Evolutionary conservation across 2,113 vertebrate genomes (phyloP).

Genomic region (Corythoichthys intestinalis): DNA sequence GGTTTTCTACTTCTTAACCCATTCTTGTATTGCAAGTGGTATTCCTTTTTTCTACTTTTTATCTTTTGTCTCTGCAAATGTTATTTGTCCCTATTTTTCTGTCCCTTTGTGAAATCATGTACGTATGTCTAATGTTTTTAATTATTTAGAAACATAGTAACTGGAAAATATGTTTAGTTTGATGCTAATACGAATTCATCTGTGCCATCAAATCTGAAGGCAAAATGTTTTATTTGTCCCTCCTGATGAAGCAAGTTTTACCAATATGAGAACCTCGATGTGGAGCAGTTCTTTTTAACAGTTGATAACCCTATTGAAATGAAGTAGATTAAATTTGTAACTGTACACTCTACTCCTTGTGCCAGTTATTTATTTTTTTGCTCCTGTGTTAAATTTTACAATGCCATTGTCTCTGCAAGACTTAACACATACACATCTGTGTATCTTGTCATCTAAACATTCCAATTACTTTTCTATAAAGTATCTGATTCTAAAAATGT

Average conservation of each 20-base stretch:
- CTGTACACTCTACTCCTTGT: conserved; percentile 49
- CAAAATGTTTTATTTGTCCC: conserved; percentile 17
- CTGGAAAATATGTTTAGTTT: conserved; percentile 7
- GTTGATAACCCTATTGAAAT: conserved; percentile 7
- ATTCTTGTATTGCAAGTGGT: conserved; percentile 26
- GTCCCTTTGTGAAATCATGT: conserved; percentile 9
- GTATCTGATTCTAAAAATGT: conserved; percentile 31
- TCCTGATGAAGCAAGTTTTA: conserved; percentile 14
- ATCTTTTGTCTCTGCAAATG: conserved; percentile 17
- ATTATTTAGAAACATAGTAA: conserved; percentile 5
- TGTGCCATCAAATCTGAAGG: conserved; percentile 24
- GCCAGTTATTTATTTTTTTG: conserved; percentile 54
- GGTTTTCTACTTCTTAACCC: conserved; percentile 16
- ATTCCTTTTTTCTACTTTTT: conserved; percentile 22
- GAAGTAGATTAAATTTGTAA: conserved; percentile 23
- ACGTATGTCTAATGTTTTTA: conserved; percentile 6
- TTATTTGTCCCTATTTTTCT: conserved; percentile 15
- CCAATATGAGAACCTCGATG: conserved; percentile 9
- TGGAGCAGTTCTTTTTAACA: conserved; percentile 21
- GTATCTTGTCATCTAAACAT: conserved; percentile 54
- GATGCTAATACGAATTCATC: not conserved
- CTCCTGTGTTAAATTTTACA: conserved; percentile 47
- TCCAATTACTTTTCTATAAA: conserved; percentile 68
- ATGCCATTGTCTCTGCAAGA: conserved; percentile 36
- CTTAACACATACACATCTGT: conserved; percentile 35